Evolutionary conservation across 2,797 vertebrate species (phyloP).

Genomic region (Arctocebus calabarensis): DNA sequence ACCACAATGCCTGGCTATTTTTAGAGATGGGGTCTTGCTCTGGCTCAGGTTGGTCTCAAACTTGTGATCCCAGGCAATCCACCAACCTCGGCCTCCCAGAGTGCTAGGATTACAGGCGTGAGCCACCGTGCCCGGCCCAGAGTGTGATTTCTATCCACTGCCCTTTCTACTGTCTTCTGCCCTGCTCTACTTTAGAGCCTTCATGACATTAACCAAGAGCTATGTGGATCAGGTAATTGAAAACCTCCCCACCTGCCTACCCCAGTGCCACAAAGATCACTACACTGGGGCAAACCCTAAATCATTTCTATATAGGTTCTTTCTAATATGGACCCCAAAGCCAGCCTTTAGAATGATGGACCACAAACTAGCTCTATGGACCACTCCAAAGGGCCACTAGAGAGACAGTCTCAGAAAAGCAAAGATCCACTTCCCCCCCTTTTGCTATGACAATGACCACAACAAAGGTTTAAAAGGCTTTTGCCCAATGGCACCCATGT

Average conservation of each 20-base stretch:
- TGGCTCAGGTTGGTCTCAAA: too few species aligned
- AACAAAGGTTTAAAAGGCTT: conserved; percentile 34
- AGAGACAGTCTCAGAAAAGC: conserved; percentile 34
- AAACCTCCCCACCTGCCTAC: not conserved
- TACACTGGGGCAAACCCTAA: not conserved
- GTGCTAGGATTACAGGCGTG: too few species aligned
- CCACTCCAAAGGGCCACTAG: not conserved
- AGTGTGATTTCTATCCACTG: not conserved
- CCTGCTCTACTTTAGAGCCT: not conserved
- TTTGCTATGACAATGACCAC: not conserved
- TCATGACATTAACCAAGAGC: not conserved
- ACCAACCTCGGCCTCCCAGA: too few species aligned
- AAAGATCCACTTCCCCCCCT: not conserved
- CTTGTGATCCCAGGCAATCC: too few species aligned
- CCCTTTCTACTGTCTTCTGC: not conserved
- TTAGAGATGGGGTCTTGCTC: too few species aligned
- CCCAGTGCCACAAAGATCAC: not conserved
- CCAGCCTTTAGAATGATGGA: conserved; percentile 3
- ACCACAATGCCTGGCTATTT: too few species aligned
- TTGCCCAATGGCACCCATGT: not conserved
- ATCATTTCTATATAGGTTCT: not conserved
- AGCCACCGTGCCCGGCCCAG: too few species aligned
- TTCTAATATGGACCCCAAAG: conserved; percentile 28
- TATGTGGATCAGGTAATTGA: not conserved
- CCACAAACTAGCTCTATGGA: not conserved